These are phyloP conservation scores for Chamaetylas fuelleborni DNA, from an alignment of 2,113 vertebrate genomes.

Conservation along the genomic window DNA sequence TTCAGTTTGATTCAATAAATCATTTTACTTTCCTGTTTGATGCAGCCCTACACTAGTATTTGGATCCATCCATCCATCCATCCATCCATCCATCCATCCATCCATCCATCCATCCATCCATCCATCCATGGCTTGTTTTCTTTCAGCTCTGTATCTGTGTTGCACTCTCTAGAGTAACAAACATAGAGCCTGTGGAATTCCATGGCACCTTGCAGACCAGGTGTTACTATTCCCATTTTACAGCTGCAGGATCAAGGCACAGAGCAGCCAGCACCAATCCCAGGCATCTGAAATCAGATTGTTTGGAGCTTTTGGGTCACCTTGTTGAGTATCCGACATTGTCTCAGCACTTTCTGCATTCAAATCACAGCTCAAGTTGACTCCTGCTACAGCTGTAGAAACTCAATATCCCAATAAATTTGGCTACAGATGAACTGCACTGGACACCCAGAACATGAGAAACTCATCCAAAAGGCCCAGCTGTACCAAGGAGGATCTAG, in stretches of 20 bases:
- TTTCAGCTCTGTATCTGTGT: background rate
- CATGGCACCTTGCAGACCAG: background rate
- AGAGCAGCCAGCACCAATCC: background rate
- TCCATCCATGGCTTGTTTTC: background rate
- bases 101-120: background rate
- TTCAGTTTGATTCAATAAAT: background rate
- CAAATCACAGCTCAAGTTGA: background rate
- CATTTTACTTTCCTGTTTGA: background rate
- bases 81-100: background rate
- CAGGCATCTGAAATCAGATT: background rate
- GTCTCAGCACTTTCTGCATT: background rate
- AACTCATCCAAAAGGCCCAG: background rate
- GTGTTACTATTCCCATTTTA: background rate
- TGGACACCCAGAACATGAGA: background rate
- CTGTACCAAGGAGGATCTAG: background rate
- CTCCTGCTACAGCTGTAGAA: background rate
- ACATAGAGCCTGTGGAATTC: background rate
- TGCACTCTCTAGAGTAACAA: background rate
- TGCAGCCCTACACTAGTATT: background rate
- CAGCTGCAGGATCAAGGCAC: background rate
- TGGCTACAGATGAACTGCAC: background rate
- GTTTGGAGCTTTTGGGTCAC: background rate
- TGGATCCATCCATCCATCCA: background rate
- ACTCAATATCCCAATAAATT: background rate
- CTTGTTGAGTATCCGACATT: background rate